Conservation (phyloP, 2,797 vertebrate species). For the Anguilla marmorata region DNA sequence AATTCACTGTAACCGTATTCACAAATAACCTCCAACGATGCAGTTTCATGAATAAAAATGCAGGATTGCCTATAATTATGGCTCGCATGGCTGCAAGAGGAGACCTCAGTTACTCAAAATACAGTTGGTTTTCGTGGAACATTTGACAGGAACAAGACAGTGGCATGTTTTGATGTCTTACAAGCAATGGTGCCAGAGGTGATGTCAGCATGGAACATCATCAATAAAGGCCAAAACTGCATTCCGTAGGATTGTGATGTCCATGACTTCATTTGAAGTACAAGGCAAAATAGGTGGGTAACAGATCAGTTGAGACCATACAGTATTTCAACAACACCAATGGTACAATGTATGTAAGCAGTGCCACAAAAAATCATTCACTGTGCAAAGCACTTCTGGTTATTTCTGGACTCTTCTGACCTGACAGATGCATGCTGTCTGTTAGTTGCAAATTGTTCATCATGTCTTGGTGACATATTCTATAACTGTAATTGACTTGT, state of each 20-base stretch:
- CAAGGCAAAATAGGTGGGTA: background rate
- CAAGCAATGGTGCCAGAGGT: background rate
- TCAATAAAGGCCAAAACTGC: background rate
- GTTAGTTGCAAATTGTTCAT: background rate
- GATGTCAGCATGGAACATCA: background rate
- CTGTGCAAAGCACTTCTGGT: background rate
- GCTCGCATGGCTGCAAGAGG: background rate
- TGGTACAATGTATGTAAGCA: background rate
- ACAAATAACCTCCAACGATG: background rate
- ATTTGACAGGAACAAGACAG: background rate
- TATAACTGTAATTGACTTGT: background rate
- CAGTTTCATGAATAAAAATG: background rate
- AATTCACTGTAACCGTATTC: background rate
- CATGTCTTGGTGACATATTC: background rate
- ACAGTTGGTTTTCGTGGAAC: background rate
- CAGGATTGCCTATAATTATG: too few relatives aligned
- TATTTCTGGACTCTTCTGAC: constrained; percentile 2
- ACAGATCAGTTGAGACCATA: background rate
- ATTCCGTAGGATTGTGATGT: background rate
- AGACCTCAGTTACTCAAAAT: background rate
- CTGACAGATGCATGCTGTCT: background rate
- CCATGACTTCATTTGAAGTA: background rate
- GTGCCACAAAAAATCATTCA: background rate
- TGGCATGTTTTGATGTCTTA: background rate
- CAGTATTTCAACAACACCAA: background rate